Conservation (phyloP, 2,113 vertebrate genomes). For the Miniopterus natalensis region DNA sequence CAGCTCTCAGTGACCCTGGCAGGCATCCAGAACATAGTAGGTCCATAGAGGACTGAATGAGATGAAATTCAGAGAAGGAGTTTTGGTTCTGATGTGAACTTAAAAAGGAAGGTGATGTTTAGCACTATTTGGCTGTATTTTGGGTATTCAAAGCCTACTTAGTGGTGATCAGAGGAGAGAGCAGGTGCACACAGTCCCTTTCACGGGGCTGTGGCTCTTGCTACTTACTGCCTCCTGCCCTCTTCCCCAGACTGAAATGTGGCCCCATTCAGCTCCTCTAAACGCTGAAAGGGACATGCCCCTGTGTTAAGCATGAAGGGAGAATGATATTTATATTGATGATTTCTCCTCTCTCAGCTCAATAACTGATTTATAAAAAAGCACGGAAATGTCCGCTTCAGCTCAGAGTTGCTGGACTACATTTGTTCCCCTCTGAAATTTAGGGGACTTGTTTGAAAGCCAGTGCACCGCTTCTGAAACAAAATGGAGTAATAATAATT, state of each 20-base stretch:
- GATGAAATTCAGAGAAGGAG: neutral
- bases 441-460: neutral
- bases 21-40: accelerated
- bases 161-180: neutral
- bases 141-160: neutral
- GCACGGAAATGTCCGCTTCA: neutral
- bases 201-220: neutral
- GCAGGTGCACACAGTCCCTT: neutral
- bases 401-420: neutral
- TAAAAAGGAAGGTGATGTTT: neutral
- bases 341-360: neutral
- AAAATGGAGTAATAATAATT: no score
- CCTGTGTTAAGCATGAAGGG: accelerated
- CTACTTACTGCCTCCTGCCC: neutral
- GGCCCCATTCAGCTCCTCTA: neutral
- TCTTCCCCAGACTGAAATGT: neutral
- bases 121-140: neutral
- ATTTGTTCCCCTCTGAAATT: neutral
- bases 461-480: neutral
- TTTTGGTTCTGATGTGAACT: neutral
- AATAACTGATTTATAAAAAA: neutral
- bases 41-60: neutral
- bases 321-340: neutral
- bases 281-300: neutral
- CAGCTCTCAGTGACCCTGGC: accelerated